Evolutionary conservation across 2,113 vertebrate genomes (phyloP).

Genomic region (Cricetomys ansorgei): DNA sequence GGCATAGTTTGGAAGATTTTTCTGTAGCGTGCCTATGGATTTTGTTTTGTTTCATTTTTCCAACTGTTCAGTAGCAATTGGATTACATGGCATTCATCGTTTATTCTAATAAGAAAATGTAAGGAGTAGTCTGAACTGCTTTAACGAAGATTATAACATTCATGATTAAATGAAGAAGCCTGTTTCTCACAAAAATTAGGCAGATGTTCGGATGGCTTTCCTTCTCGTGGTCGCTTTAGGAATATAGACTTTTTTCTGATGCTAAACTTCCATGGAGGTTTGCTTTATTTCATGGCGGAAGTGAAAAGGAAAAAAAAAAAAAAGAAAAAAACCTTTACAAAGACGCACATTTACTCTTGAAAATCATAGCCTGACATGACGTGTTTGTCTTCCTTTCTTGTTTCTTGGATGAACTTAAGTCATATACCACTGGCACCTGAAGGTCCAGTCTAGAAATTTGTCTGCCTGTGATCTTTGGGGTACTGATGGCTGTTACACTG

Average conservation of each 20-base stretch:
- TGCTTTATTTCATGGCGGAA: neutral
- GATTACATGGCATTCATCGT: neutral
- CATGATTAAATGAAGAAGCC: neutral
- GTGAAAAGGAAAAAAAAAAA: too few species aligned
- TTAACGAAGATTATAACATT: neutral
- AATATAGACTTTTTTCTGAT: neutral
- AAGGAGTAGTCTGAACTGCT: neutral
- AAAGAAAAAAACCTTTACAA: neutral
- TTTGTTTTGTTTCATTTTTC: neutral
- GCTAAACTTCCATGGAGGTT: neutral
- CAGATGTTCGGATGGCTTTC: neutral
- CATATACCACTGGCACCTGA: neutral
- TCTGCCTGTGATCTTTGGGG: neutral
- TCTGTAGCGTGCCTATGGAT: neutral
- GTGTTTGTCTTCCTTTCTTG: neutral
- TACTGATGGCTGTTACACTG: neutral
- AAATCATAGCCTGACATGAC: neutral
- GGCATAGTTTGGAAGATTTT: constrained; percentile 3
- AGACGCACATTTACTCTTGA: neutral
- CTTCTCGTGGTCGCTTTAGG: neutral
- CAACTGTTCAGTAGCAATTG: neutral
- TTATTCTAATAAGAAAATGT: neutral
- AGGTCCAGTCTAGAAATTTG: neutral
- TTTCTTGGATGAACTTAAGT: neutral
- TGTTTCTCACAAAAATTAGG: constrained; percentile 5